phyloP scores from a whole-genome alignment of 2,797 vertebrate genomes.

The Anabas testudineus region DNA sequence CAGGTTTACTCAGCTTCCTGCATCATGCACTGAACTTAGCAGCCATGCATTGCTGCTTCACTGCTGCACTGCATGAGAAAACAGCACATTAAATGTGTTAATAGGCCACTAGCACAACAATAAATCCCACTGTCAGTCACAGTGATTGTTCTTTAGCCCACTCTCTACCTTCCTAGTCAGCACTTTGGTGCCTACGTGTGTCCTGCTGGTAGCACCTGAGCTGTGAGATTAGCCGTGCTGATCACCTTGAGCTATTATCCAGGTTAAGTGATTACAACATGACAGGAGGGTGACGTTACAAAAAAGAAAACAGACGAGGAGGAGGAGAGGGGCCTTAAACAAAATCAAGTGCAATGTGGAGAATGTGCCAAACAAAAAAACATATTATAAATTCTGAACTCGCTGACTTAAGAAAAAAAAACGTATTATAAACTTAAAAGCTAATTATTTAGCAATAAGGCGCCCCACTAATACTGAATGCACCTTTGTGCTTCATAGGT shows the following conservation, averaged over 20 bases:
- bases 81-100: slow-evolving; percentile 12
- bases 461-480: not conserved
- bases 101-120: slow-evolving; percentile 20
- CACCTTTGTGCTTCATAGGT: not conserved
- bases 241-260: slow-evolving; percentile 78
- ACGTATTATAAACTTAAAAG: no score
- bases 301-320: slow-evolving; percentile 29
- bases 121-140: slow-evolving; percentile 60
- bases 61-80: slow-evolving; percentile 8
- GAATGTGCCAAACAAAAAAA: no score
- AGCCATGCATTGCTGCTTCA: not conserved
- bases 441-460: slow-evolving; percentile 12
- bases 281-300: slow-evolving; percentile 52
- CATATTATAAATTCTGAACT: no score
- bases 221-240: slow-evolving; percentile 79
- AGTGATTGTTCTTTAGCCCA: slow-evolving; percentile 62
- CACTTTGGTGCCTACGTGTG: slow-evolving; percentile 65
- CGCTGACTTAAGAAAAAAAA: slow-evolving; percentile 3
- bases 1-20: not conserved
- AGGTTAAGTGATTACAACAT: slow-evolving; percentile 74
- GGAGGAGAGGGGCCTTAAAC: slow-evolving; percentile 27
- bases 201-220: slow-evolving; percentile 67
- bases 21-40: not conserved
- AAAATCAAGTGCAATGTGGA: no score
- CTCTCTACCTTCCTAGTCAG: slow-evolving; percentile 63